A percentile compares a stretch with the other conserved stretches of the same genome.
phyloP scores from a whole-genome alignment of 2,888 invertebrate genomes.

The Phalera bucephala region DNA sequence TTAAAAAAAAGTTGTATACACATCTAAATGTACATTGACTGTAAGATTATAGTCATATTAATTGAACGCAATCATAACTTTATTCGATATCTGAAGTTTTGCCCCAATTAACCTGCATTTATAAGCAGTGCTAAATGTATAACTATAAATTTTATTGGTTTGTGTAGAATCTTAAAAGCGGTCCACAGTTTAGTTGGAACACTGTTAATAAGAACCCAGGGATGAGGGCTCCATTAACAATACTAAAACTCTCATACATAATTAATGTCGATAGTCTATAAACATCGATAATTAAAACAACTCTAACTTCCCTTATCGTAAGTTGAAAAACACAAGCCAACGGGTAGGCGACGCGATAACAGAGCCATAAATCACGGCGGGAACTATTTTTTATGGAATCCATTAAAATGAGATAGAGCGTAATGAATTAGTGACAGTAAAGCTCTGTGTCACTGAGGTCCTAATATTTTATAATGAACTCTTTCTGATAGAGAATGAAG shows the following conservation, averaged over 20 bases:
- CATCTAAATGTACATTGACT: too few species aligned
- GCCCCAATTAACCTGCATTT: neutral
- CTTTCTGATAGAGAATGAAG: slow-evolving; percentile 7
- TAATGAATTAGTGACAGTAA: slow-evolving; percentile 50
- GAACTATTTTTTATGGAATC: slow-evolving; percentile 45
- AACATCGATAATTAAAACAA: slow-evolving; percentile 3
- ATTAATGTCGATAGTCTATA: too few species aligned
- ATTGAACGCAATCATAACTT: too few species aligned
- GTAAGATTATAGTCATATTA: too few species aligned
- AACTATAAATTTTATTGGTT: too few species aligned
- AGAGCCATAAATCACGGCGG: slow-evolving; percentile 59
- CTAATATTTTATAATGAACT: slow-evolving; percentile 22
- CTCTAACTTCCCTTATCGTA: slow-evolving; percentile 66
- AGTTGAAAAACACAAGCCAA: slow-evolving; percentile 45
- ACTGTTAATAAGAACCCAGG: too few species aligned
- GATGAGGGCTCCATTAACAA: too few species aligned
- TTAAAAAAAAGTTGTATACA: too few species aligned
- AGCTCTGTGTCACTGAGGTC: slow-evolving; percentile 17
- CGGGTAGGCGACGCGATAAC: slow-evolving; percentile 32
- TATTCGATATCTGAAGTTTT: neutral
- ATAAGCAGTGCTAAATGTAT: too few species aligned
- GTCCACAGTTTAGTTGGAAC: too few species aligned
- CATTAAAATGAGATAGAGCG: slow-evolving; percentile 53
- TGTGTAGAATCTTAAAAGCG: too few species aligned
- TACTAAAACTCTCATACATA: too few species aligned